A percentile compares a stretch with the other conserved stretches of the same genome.
Conservation (phyloP, 2,113 vertebrate species). For the Cyphomyrus plagiostoma region DNA sequence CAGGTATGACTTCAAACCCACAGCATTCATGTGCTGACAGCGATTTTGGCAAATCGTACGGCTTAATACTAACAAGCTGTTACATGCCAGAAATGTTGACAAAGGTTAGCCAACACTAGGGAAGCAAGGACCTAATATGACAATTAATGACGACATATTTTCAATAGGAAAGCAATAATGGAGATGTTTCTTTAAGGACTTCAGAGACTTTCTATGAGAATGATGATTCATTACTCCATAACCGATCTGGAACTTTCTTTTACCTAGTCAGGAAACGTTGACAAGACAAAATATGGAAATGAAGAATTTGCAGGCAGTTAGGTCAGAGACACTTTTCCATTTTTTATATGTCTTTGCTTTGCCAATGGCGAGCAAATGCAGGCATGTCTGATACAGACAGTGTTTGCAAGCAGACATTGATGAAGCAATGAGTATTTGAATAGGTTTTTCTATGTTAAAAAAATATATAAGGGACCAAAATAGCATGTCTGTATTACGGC, state of each 20-base stretch:
- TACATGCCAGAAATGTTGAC: background rate
- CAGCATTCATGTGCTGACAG: background rate
- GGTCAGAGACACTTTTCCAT: background rate
- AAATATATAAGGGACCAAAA: background rate
- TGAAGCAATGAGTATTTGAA: background rate
- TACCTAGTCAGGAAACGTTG: background rate
- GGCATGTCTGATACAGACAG: background rate
- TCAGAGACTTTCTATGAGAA: background rate
- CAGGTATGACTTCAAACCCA: background rate
- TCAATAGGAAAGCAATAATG: background rate
- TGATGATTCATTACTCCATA: background rate
- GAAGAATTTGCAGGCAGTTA: background rate
- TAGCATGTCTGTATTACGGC: background rate
- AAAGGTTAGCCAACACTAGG: background rate
- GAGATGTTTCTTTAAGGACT: background rate
- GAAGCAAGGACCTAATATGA: background rate
- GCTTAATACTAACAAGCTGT: conserved; percentile 8
- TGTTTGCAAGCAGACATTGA: background rate
- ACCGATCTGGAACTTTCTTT: background rate
- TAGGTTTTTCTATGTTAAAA: background rate
- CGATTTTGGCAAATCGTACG: background rate
- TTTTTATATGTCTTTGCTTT: background rate
- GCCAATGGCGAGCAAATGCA: background rate
- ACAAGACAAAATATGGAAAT: background rate
- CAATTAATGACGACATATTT: background rate